Evolutionary conservation across 2,113 vertebrate species (phyloP), one percentile per base, ranked within the genome.

Genomic region (Nothobranchius kuhntae): DNA sequence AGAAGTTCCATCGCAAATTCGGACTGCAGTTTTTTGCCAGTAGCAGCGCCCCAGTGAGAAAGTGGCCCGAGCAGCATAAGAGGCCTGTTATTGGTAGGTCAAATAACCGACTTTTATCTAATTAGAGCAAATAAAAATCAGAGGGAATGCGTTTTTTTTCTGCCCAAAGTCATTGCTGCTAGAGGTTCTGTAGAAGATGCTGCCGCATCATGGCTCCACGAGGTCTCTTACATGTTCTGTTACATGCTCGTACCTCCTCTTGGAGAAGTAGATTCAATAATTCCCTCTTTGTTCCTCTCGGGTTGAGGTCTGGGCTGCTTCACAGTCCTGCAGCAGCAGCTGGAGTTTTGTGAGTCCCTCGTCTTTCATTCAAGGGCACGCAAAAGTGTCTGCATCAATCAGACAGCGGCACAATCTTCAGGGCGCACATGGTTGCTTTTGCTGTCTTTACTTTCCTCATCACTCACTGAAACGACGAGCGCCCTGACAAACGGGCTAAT

Each of bases 341-440:
- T 13, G 11, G 48, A 14, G 58, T 48, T 55, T 64, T 36, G 10
- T 11, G 14, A 64, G 17, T 74, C 14, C 36, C 21, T 46, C 42
- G 30, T 47, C 42, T 81, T 82, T 75, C 45, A 53, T 36, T 69
- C 63, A 80, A 84, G 82, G 80, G 7, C 80, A 61, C 11, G 57
- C 52, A 61, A 63, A 83, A 45, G 61, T 64, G 71, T 68, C 14
- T 3, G 66, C 64, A 77, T 81, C 77, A 56, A 71, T 88, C 65
- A 75, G 57, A 53, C 47, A 13, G 46, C 45, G 44, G 38, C 60
- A 58, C 68, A 59, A 68, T 72, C 53, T 51, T 0, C 64, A 0
- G 14, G 54, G 30, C 26, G 48, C 71, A 56, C 66, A 44, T 55
- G 70, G 74, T 67, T 59, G 78, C 57, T 51, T 72, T 38, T 62